A percentile compares a stretch with the other conserved stretches of the same genome.
These are phyloP conservation scores for Colossoma macropomum DNA, from an alignment of 2,113 vertebrate genomes.

Conservation along the genomic window DNA sequence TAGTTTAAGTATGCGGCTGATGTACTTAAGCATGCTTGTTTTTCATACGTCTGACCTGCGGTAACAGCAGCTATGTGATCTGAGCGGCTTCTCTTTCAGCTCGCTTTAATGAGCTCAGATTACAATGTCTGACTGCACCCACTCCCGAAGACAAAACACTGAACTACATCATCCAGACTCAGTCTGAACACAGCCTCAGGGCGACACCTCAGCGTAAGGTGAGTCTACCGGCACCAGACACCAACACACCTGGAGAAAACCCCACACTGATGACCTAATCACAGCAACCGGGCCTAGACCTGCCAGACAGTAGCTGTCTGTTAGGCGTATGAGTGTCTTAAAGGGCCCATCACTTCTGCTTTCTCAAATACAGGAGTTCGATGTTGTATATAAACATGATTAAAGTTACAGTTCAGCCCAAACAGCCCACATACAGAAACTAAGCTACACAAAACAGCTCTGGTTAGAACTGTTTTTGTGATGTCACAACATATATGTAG, in stretches of 20 bases:
- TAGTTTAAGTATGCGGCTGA: too few species aligned
- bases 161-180: constrained; percentile 53
- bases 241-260: constrained; percentile 22
- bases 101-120: constrained; percentile 27
- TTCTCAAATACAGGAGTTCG: too few species aligned
- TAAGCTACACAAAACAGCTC: too few species aligned
- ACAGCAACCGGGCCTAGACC: constrained; percentile 1
- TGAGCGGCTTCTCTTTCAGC: background rate
- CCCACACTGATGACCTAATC: constrained; percentile 6
- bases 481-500: too few species aligned
- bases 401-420: too few species aligned
- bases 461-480: too few species aligned
- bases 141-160: constrained; percentile 51
- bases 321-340: background rate
- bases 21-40: too few species aligned
- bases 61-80: background rate
- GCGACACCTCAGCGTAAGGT: constrained; percentile 9
- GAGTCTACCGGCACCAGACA: constrained; percentile 9
- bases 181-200: constrained; percentile 37
- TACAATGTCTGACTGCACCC: constrained; percentile 36
- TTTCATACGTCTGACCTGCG: background rate
- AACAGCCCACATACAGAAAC: too few species aligned
- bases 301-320: constrained; percentile 13
- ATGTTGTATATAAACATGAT: too few species aligned
- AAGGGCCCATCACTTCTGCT: too few species aligned